Percentiles rank a stretch among this genome's conserved stretches.
These are phyloP conservation scores for Mnemiopsis leidyi DNA, from an alignment of 37 sponge, comb jelly and placozoan genomes.

Conservation along the genomic window DNA sequence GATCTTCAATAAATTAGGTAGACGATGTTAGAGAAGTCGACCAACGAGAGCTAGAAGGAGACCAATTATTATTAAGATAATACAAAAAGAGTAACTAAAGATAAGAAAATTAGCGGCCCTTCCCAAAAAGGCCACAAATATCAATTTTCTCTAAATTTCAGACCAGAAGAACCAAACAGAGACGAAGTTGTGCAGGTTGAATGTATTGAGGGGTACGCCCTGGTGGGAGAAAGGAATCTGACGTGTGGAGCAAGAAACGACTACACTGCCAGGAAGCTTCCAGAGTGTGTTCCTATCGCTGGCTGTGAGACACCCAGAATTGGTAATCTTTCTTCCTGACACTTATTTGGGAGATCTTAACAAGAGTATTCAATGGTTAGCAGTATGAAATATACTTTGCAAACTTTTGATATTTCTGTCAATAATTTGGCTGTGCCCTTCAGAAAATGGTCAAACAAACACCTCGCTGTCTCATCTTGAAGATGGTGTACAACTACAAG, in stretches of 20 bases:
- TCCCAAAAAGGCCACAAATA: too few relatives aligned
- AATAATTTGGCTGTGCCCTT: too few relatives aligned
- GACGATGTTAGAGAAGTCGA: too few relatives aligned
- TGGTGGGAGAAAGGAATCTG: background rate
- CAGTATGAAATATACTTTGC: background rate
- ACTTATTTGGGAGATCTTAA: too few relatives aligned
- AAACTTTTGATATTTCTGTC: too few relatives aligned
- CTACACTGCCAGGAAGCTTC: background rate
- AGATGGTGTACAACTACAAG: background rate
- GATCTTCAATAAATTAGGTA: too few relatives aligned
- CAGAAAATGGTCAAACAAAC: background rate
- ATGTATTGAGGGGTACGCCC: background rate
- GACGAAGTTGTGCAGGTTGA: background rate
- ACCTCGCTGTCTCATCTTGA: background rate
- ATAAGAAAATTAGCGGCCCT: too few relatives aligned
- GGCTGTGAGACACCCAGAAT: background rate
- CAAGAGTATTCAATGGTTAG: too few relatives aligned
- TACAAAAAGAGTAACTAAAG: too few relatives aligned
- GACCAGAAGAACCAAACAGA: background rate
- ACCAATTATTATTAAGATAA: too few relatives aligned
- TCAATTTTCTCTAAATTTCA: too few relatives aligned
- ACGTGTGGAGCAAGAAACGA: background rate
- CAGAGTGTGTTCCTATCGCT: background rate
- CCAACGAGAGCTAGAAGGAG: too few relatives aligned
- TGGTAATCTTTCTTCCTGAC: slow-evolving; percentile 1